Evolutionary conservation across 2,888 invertebrate genomes (phyloP), one percentile per base, ranked within the genome.

Genomic region (Cylindroiulus punctatus): DNA sequence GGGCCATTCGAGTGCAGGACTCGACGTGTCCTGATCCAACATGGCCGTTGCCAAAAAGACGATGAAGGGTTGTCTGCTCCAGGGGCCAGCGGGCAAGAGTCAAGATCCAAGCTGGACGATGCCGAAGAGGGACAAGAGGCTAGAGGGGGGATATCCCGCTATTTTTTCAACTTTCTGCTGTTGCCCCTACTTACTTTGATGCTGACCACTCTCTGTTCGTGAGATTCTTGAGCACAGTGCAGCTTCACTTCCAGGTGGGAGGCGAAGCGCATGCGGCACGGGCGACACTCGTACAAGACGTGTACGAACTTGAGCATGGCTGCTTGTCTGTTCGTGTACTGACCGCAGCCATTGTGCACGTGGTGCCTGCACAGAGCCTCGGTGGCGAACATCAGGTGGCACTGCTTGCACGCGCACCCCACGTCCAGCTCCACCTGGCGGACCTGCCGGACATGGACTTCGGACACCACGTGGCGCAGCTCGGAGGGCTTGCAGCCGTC

Each of bases 201-300:
- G 65, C 76, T 76, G 76, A 65, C 65, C 76, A 76, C 30, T 76
- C 76, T 30, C 30, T 76, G 76, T 76, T 76, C 76, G 76, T 76
- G 76, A 76, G 76, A 76, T 76, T 76, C 76, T 76, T 76, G 76
- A 76, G 76, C 76, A 76, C 76, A 76, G 76, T 76, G 76, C 76
- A 76, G 30, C 76, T 76, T 76, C 76, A 76, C 76, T 76, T 76
- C 76, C 76, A 76, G 76, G 26, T 76, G 30, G 76, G 76, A 76
- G 17, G 76, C 76, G 14, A 76, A 76, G 30, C 76, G 76, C 76
- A 76, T 30, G 76, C 76, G 76, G 76, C 76, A 76, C 76, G 76
- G 76, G 32, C 76, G 76, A 76, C 76, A 76, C 76, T 76, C 76
- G 76, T 76, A 76, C 76, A 76, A 4, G 30, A 76, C 76, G 17